Percentiles rank a stretch among this genome's conserved stretches.
phyloP scores from a whole-genome alignment of 1,140 invertebrate genomes.

The Globodera ellingtonae region DNA sequence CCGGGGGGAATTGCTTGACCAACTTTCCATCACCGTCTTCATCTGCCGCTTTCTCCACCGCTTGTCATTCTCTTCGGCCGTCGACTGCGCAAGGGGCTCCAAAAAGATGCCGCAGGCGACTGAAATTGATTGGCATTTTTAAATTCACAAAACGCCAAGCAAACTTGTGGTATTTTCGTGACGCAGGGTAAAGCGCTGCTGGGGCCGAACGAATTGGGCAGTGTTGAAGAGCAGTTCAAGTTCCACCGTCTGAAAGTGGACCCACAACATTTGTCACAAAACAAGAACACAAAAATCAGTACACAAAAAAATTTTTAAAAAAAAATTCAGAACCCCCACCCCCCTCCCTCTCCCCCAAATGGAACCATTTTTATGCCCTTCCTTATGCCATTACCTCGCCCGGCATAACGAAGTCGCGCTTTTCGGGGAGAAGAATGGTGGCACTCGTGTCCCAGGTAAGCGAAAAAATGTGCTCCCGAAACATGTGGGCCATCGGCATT shows the following conservation, averaged over 20 bases:
- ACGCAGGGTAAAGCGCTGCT: constrained; percentile 63
- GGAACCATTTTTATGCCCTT: constrained; percentile 47
- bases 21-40: constrained; percentile 59
- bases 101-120: constrained; percentile 39
- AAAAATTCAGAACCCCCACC: not conserved
- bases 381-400: constrained; percentile 45
- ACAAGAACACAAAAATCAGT: constrained; percentile 8
- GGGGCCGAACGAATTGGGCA: constrained; percentile 62
- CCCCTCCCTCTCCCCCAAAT: not conserved
- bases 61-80: constrained; percentile 59
- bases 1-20: constrained; percentile 4
- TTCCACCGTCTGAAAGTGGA: constrained; percentile 12
- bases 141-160: constrained; percentile 20
- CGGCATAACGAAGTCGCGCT: constrained; percentile 64
- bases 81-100: constrained; percentile 35
- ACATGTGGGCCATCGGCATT: constrained; percentile 62
- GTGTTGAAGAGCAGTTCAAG: constrained; percentile 28
- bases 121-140: not conserved
- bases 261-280: constrained; percentile 6
- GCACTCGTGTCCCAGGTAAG: constrained; percentile 62
- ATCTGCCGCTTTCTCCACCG: constrained; percentile 57
- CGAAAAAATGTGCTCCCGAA: constrained; percentile 63
- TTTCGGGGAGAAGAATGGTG: constrained; percentile 52
- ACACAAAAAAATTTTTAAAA: too few species aligned
- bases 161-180: constrained; percentile 54